Base-by-base conservation (phyloP, 2,888 invertebrate genomes). In the Drosophila lutescens region DNA sequence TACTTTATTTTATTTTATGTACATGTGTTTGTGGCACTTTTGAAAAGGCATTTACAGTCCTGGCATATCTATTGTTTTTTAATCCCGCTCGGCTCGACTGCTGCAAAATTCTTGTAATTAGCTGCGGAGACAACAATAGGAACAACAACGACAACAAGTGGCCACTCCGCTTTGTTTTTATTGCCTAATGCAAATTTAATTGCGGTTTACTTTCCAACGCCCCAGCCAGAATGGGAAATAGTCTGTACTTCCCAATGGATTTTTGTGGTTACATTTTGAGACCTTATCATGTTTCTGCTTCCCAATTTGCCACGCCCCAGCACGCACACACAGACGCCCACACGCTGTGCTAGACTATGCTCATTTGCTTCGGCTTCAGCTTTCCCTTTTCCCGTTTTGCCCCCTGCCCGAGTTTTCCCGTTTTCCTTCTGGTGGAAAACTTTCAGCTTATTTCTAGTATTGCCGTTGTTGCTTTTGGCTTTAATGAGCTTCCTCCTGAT, bases 101-200 rank as follows among this genome's bases (percentile, higher is more conserved):
- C 53, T 43, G 60, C 17, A 51, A 51, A 55, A 70, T 34, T 38
- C 49, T 58, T 32, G 55, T 70, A 63, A 66, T 71, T 63, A 69
- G 62, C 57, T 51, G 46, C 53, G 23, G 49, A 26, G 57, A 68
- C 46, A 30, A 44, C 26, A 36, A 17, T 30, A 9, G 41, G 46
- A 49, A 46, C n/a, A 32, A 61, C 47, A 49, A 46, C n/a, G 32
- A 61, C 47, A 54, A 62, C 58, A 55, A 53, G 44, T 58, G 51
- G 43, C 41, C 55, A 41, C 44, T 46, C 57, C 23, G 23, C 46
- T n/a, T 30, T 26, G 65, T 55, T 67, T 50, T 63, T 40, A 43
- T 66, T 55, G 41, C 41, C 53, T 59, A 72, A 70, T 72, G 60
- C 32, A 57, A 67, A 60, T 69, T 63, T 77, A 74, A 66, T 79